Evolutionary conservation across 2,113 vertebrate species (phyloP), one percentile per base, ranked within the genome.

Genomic region (Pterocles orientalis): DNA sequence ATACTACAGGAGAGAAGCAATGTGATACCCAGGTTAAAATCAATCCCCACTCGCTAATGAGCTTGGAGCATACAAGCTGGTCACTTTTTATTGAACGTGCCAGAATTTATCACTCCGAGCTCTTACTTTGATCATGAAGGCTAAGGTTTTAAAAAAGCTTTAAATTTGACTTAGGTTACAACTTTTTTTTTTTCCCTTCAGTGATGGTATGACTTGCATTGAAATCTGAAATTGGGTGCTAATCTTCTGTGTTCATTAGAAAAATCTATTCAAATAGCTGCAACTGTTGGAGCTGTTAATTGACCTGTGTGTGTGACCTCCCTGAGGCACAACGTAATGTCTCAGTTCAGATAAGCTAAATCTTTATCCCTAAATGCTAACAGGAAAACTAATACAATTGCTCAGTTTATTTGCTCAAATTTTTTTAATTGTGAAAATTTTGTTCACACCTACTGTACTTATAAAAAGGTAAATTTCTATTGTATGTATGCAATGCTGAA

Each of bases 281-380:
- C 51, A 82, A 81, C 29, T 82, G 43, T 48, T 94, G 87, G 58
- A 86, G 78, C 87, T 85, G 76, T 88, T 94, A 86, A 95, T 90
- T 96, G 92, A 93, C 70, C 73, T 97, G 25, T 47, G 56, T 66
- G 18, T 70, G 68, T 92, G 81, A 90, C 77, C 60, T 95, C 61
- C 87, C 65, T 23, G 48, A 90, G 66, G 78, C 82, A 84, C 47
- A 86, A 79, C 70, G 62, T 72, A 56, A 68, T 90, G 39, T 75
- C 73, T 92, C 91, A 56, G 1, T 56, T 34, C 3, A 7, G 58
- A 73, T 76, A 92, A 93, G 47, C 57, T 92, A n/a, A 92, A 90
- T 77, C 78, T 77, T 88, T 58, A 82, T 88, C 33, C 57, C 41
- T 75, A 53, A 61, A 69, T 70, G 47, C 33, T 58, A 41, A 85